These are phyloP conservation scores for Agonopterix heracliana DNA, from an alignment of 2,888 invertebrate species.

Conservation along the genomic window DNA sequence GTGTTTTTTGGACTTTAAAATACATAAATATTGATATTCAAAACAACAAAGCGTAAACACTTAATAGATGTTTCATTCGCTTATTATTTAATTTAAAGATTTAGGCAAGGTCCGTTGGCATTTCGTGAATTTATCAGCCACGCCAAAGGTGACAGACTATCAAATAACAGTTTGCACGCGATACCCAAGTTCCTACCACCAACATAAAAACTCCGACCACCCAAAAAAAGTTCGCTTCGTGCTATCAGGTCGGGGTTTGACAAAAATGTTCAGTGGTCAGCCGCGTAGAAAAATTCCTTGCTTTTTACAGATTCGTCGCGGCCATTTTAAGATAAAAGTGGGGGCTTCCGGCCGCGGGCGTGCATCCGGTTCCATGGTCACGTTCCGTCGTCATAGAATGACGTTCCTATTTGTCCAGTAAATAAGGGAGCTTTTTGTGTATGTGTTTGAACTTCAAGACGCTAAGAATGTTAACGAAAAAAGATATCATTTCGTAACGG, in stretches of 20 bases:
- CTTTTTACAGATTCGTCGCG: constrained; percentile 60
- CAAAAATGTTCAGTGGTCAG: constrained; percentile 64
- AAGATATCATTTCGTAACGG: constrained; percentile 40
- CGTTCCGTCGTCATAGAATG: constrained; percentile 21
- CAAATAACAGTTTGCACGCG: constrained; percentile 11
- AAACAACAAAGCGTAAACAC: too few relatives aligned
- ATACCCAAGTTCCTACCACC: not conserved
- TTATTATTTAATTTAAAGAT: too few relatives aligned
- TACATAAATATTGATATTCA: too few relatives aligned
- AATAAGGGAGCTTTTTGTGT: constrained; percentile 40
- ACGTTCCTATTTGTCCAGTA: constrained; percentile 34
- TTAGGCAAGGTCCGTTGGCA: too few relatives aligned
- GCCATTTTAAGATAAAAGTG: constrained; percentile 66
- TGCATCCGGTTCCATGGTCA: constrained; percentile 56
- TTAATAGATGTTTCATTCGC: too few relatives aligned
- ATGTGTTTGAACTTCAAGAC: constrained; percentile 28
- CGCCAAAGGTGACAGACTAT: constrained; percentile 9
- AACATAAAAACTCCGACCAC: constrained; percentile 18
- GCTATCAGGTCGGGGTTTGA: constrained; percentile 37
- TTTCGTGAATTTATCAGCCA: too few relatives aligned
- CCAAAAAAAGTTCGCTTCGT: constrained; percentile 57
- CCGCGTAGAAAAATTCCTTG: constrained; percentile 66
- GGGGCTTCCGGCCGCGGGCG: constrained; percentile 63
- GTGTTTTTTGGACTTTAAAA: too few relatives aligned
- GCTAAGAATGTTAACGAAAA: constrained; percentile 45